Percentiles rank a stretch among this genome's conserved stretches.
Conservation (phyloP, 2,113 vertebrate species). For the Anolis sagrei region DNA sequence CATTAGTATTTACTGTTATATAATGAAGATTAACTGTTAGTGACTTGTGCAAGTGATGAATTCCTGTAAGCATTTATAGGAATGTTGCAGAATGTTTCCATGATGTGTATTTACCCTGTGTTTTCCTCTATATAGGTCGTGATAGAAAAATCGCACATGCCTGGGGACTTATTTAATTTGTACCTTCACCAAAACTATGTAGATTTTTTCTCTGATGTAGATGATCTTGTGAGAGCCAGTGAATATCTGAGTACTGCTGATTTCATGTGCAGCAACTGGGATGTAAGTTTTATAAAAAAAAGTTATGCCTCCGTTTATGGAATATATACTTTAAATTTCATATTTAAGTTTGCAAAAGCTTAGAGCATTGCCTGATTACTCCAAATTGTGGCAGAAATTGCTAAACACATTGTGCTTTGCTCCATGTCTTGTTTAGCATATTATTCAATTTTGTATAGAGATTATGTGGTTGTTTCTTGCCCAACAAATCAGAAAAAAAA, state of each 20-base stretch:
- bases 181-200: conserved; percentile 98
- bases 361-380: neutral
- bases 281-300: conserved; percentile 77
- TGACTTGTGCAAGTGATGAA: neutral
- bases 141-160: conserved; percentile 92
- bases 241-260: conserved; percentile 94
- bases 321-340: neutral
- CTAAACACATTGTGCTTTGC: too few species aligned
- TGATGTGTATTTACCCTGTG: neutral
- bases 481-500: too few species aligned
- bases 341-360: neutral
- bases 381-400: neutral
- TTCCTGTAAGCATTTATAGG: neutral
- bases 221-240: conserved; percentile 88
- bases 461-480: too few species aligned
- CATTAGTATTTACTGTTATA: neutral
- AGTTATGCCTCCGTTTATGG: neutral
- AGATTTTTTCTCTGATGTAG: conserved; percentile 90
- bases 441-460: too few species aligned
- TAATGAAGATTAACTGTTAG: neutral
- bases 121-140: conserved; percentile 77
- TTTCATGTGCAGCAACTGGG: conserved; percentile 88
- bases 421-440: too few species aligned
- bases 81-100: rapidly evolving
- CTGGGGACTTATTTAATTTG: conserved; percentile 89